These are phyloP conservation scores for Drosophila kuntzei DNA, from an alignment of 2,888 invertebrate species.

Conservation along the genomic window DNA sequence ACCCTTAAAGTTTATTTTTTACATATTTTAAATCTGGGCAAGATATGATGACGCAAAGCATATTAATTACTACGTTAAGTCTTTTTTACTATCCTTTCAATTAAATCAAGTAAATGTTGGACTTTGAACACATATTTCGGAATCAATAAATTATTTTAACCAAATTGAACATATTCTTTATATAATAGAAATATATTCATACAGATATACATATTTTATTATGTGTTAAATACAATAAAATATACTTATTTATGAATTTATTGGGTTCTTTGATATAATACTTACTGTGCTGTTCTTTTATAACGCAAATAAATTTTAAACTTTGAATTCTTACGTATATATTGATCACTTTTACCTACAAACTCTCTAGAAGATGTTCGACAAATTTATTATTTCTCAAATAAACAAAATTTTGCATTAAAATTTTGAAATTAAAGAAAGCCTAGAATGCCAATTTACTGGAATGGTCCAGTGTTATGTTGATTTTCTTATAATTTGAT, in stretches of 20 bases:
- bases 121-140: constrained; percentile 61
- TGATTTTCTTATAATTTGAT: too few species aligned
- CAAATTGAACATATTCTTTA: constrained; percentile 67
- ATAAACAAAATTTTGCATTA: too few species aligned
- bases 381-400: too few species aligned
- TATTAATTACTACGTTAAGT: constrained; percentile 67
- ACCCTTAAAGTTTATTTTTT: constrained; percentile 53
- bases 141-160: constrained; percentile 80
- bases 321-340: constrained; percentile 10
- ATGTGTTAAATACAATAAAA: constrained; percentile 62
- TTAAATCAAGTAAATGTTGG: constrained; percentile 54
- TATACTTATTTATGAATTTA: constrained; percentile 54
- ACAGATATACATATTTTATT: constrained; percentile 37
- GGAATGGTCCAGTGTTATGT: too few species aligned
- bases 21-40: constrained; percentile 58
- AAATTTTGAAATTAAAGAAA: too few species aligned
- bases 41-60: constrained; percentile 39
- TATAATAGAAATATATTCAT: constrained; percentile 30
- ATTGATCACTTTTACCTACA: constrained; percentile 2
- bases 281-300: constrained; percentile 11
- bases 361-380: not conserved
- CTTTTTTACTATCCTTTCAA: constrained; percentile 59
- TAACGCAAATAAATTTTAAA: constrained; percentile 28
- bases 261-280: constrained; percentile 24
- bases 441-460: too few species aligned